These are phyloP conservation scores for Hylaea fasciaria DNA, from an alignment of 2,888 invertebrate genomes.

Conservation along the genomic window DNA sequence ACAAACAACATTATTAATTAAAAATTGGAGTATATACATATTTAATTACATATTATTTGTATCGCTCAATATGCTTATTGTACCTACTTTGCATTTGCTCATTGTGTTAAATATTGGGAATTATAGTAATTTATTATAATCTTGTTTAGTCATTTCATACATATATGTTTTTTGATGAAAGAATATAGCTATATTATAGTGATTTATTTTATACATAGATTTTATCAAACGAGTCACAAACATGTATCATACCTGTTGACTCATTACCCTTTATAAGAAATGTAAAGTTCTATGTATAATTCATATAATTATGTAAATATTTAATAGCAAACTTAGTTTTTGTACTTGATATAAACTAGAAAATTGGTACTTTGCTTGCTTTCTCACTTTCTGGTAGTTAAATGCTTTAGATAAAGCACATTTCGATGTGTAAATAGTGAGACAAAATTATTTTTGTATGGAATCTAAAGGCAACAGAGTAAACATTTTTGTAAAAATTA, in stretches of 20 bases:
- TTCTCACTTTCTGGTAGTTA: slow-evolving; percentile 21
- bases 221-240: slow-evolving; percentile 35
- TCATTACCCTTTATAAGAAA: slow-evolving; percentile 45
- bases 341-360: slow-evolving; percentile 65
- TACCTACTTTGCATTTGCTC: slow-evolving; percentile 75
- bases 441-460: slow-evolving; percentile 74
- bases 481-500: slow-evolving; percentile 13
- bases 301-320: slow-evolving; percentile 71
- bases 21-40: no score
- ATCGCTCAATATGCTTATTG: slow-evolving; percentile 61
- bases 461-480: slow-evolving; percentile 45
- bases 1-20: no score
- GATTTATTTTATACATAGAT: slow-evolving; percentile 44
- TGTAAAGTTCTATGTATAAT: slow-evolving; percentile 62
- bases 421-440: slow-evolving; percentile 62
- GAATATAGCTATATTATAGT: slow-evolving; percentile 42
- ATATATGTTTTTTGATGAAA: slow-evolving; percentile 43
- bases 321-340: slow-evolving; percentile 64
- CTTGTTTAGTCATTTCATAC: slow-evolving; percentile 31
- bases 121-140: slow-evolving; percentile 47
- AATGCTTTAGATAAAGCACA: slow-evolving; percentile 40
- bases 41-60: slow-evolving; percentile 31
- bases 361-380: slow-evolving; percentile 30
- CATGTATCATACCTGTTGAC: slow-evolving; percentile 40
- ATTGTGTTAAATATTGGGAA: slow-evolving; percentile 45